These are phyloP conservation scores for Leucoraja erinaceus DNA, from an alignment of 2,113 vertebrate species.

Conservation along the genomic window DNA sequence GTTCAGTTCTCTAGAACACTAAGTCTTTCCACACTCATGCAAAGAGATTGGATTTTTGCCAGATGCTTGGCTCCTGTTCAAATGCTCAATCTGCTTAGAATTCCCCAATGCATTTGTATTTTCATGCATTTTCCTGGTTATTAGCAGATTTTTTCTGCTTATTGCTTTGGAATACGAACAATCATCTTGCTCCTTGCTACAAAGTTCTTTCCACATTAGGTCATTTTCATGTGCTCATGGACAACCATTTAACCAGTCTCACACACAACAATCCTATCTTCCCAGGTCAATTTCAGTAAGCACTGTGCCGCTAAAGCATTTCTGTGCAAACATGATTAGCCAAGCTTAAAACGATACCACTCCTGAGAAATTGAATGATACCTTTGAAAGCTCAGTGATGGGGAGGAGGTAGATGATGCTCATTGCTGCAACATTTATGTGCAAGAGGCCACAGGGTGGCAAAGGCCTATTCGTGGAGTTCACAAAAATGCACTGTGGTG, in stretches of 20 bases:
- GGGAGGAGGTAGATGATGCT: no score
- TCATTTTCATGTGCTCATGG: conserved; percentile 46
- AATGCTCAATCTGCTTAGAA: conserved; percentile 57
- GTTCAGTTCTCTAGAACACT: conserved; percentile 48
- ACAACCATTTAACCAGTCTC: not conserved
- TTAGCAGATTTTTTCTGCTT: conserved; percentile 58
- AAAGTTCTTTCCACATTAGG: conserved; percentile 49
- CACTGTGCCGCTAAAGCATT: not conserved
- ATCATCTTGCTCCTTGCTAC: conserved; percentile 45
- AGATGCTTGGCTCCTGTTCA: conserved; percentile 48
- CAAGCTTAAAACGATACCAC: not conserved
- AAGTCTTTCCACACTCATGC: conserved; percentile 60
- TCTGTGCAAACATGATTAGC: not conserved
- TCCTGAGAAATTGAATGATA: no score
- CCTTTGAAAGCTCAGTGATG: not conserved
- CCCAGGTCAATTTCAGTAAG: conserved; percentile 14
- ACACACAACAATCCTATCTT: conserved; percentile 3
- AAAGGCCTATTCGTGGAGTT: no score
- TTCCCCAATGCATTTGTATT: conserved; percentile 60
- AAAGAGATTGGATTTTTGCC: conserved; percentile 52
- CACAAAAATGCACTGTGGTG: no score
- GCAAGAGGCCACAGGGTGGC: no score
- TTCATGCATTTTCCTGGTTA: conserved; percentile 56
- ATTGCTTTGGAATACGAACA: conserved; percentile 61
- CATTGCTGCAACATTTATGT: no score